A percentile compares a stretch with the other conserved stretches of the same genome.
Conservation (phyloP, 2,888 invertebrate species). For the Cheilosia urbana region DNA sequence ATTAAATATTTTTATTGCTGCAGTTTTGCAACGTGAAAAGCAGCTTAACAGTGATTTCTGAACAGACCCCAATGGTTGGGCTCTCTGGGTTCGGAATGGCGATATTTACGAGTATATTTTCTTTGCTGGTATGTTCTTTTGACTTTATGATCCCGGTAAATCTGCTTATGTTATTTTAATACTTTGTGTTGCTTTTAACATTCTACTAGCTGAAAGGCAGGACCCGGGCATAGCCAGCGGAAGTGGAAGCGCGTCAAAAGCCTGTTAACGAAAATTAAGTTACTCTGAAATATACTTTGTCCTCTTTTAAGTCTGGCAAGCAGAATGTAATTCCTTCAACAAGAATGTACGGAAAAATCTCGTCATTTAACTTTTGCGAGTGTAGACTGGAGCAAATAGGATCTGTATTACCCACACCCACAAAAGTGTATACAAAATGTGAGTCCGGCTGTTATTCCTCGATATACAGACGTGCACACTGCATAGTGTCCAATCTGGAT, state of each 20-base stretch:
- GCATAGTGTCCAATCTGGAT: not conserved
- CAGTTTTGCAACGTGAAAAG: slow-evolving; percentile 3
- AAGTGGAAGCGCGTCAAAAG: slow-evolving; percentile 17
- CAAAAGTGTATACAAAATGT: not conserved
- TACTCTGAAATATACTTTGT: not conserved
- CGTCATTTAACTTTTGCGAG: not conserved
- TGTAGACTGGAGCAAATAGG: slow-evolving; percentile 9
- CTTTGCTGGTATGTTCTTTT: slow-evolving; percentile 8
- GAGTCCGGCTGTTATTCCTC: not conserved
- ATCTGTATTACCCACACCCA: slow-evolving; percentile 8
- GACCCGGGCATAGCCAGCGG: not conserved
- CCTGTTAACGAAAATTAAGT: slow-evolving; percentile 36
- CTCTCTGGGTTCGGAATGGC: not conserved
- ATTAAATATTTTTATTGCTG: slow-evolving; percentile 52
- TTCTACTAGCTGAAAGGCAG: not conserved
- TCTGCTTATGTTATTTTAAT: slow-evolving; percentile 36
- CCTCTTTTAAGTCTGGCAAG: not conserved
- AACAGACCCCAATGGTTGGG: slow-evolving; percentile 10
- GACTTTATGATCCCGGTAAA: slow-evolving; percentile 35
- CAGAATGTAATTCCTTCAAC: not conserved
- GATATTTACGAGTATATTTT: not conserved
- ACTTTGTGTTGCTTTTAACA: slow-evolving; percentile 4
- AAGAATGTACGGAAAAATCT: slow-evolving; percentile 18
- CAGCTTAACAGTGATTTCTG: slow-evolving; percentile 35
- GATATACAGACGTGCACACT: slow-evolving; percentile 15